These are phyloP conservation scores for Procambarus clarkii DNA, from an alignment of 1,140 invertebrate genomes.

Conservation along the genomic window DNA sequence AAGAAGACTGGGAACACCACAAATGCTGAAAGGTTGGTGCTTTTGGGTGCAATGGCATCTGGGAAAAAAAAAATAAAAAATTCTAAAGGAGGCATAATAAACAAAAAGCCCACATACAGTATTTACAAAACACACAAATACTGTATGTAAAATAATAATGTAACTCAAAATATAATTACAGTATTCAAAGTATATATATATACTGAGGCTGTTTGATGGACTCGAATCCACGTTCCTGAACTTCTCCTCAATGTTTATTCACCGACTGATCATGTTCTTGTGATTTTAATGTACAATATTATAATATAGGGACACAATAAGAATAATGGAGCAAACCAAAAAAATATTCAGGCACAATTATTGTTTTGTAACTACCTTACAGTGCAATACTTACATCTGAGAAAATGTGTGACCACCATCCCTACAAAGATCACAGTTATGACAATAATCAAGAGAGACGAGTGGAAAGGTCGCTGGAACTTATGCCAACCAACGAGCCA, in stretches of 20 bases:
- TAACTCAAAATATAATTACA: too few relatives aligned
- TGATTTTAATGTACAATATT: too few relatives aligned
- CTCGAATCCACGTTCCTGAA: too few relatives aligned
- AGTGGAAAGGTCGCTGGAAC: slow-evolving; percentile 79
- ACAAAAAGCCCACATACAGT: neutral
- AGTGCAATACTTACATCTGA: slow-evolving; percentile 78
- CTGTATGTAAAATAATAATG: slow-evolving; percentile 11
- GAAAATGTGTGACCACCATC: slow-evolving; percentile 78
- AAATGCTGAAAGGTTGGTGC: slow-evolving; percentile 79
- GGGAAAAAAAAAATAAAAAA: slow-evolving; percentile 74
- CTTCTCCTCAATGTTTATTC: too few relatives aligned
- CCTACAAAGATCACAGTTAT: slow-evolving; percentile 79
- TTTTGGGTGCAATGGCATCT: slow-evolving; percentile 80
- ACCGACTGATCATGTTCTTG: too few relatives aligned
- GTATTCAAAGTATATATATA: too few relatives aligned
- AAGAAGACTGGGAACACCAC: slow-evolving; percentile 77
- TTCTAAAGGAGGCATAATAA: neutral
- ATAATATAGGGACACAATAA: too few relatives aligned
- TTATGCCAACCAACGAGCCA: slow-evolving; percentile 79
- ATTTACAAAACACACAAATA: neutral
- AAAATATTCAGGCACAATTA: too few relatives aligned
- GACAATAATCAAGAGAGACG: slow-evolving; percentile 79
- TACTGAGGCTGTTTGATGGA: too few relatives aligned
- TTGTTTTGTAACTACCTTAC: neutral
- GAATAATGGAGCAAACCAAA: neutral